A percentile compares a stretch with the other conserved stretches of the same genome.
Evolutionary conservation across 2,113 vertebrate genomes (phyloP).

Genomic region (Pelecanus crispus): DNA sequence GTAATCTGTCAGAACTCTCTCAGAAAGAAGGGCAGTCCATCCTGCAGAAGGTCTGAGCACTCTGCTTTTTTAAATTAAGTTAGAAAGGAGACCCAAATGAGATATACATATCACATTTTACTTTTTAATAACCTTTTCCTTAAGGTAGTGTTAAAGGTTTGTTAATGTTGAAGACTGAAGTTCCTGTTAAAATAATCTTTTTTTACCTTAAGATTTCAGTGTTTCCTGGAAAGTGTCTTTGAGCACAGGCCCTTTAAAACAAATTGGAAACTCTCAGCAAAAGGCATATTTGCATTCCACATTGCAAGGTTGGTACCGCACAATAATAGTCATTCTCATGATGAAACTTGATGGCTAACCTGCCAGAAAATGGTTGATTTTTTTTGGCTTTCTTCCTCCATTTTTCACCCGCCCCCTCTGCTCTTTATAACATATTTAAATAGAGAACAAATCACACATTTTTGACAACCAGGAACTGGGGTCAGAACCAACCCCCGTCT

Average conservation of each 20-base stretch:
- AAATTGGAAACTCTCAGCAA: not conserved
- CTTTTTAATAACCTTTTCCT: not conserved
- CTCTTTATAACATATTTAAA: slow-evolving; percentile 32
- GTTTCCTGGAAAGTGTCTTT: not conserved
- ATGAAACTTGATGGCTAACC: slow-evolving; percentile 6
- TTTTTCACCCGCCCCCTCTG: slow-evolving; percentile 30
- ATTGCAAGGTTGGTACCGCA: not conserved
- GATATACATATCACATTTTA: not conserved
- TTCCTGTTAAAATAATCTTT: not conserved
- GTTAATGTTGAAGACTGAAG: not conserved
- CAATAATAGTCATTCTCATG: not conserved
- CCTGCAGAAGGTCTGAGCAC: not conserved
- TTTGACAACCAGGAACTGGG: slow-evolving; percentile 40
- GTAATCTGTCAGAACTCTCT: not conserved
- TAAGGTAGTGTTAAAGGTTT: not conserved
- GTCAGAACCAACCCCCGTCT: slow-evolving; percentile 32
- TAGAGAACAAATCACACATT: slow-evolving; percentile 31
- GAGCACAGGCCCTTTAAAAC: not conserved
- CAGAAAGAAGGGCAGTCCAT: not conserved
- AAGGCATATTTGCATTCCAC: slow-evolving; percentile 2
- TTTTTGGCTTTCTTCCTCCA: slow-evolving; percentile 47
- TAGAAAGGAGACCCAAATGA: not conserved
- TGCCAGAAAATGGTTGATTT: slow-evolving; percentile 33
- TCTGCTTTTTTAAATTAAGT: not conserved
- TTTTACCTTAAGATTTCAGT: not conserved